Percentiles rank a stretch among this genome's conserved stretches.
These are phyloP conservation scores for Hymenopus coronatus DNA, from an alignment of 2,888 invertebrate species.

Conservation along the genomic window DNA sequence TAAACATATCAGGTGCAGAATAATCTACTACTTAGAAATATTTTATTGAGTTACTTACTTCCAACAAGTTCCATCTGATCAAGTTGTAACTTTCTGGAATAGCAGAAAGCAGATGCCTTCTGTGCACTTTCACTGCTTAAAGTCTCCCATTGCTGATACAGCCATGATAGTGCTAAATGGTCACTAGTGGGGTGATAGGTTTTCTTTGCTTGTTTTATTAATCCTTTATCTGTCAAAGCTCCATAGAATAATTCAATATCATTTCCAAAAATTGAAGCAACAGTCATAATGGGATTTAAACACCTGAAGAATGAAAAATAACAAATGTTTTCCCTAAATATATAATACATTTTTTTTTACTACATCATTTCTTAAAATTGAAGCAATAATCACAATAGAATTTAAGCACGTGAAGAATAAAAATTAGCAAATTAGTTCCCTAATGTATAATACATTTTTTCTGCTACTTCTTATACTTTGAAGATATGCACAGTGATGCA, in stretches of 20 bases:
- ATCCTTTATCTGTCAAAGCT: conserved; percentile 50
- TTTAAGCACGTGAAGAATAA: conserved; percentile 49
- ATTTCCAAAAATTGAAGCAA: conserved; percentile 50
- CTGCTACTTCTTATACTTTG: too few relatives aligned
- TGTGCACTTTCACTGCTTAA: conserved; percentile 41
- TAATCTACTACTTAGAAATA: conserved; percentile 7
- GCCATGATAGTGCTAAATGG: conserved; percentile 57
- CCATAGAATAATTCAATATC: conserved; percentile 55
- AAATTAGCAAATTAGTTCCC: not conserved
- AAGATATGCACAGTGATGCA: too few relatives aligned
- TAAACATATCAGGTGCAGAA: too few relatives aligned
- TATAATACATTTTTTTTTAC: too few relatives aligned
- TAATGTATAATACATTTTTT: too few relatives aligned
- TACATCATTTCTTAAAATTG: conserved; percentile 51
- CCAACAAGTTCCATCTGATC: conserved; percentile 53
- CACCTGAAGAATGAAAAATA: conserved; percentile 45
- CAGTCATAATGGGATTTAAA: conserved; percentile 51
- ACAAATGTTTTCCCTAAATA: not conserved
- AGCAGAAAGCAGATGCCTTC: conserved; percentile 48
- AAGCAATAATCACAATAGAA: conserved; percentile 51
- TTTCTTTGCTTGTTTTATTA: conserved; percentile 54
- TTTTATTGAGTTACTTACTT: conserved; percentile 46
- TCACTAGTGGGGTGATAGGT: conserved; percentile 58
- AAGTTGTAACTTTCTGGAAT: conserved; percentile 47
- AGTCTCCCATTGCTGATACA: conserved; percentile 55